These are phyloP conservation scores for Gortyna flavago DNA, from an alignment of 2,888 invertebrate species.

Conservation along the genomic window DNA sequence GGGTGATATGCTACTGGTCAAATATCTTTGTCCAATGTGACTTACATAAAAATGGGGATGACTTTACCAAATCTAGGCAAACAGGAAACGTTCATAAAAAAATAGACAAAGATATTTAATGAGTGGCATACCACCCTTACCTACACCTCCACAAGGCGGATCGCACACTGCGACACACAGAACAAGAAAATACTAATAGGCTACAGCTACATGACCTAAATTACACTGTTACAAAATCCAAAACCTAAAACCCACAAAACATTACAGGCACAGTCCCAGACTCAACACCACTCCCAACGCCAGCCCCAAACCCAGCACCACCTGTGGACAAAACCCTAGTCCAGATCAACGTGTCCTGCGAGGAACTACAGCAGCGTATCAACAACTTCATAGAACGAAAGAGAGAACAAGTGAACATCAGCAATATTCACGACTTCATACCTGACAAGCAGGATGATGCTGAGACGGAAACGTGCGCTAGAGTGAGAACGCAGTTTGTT, in stretches of 20 bases:
- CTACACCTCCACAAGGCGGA: not conserved
- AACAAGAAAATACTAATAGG: not conserved
- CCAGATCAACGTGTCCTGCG: conserved; percentile 92
- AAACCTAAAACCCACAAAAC: not conserved
- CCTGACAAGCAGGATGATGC: conserved; percentile 77
- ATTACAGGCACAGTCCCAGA: conserved; percentile 67
- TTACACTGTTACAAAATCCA: not conserved
- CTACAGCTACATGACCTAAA: not conserved
- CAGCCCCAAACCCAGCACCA: conserved; percentile 53
- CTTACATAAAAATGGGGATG: not conserved
- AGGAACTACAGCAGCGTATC: conserved; percentile 92
- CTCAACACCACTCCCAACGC: conserved; percentile 50
- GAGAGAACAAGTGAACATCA: conserved; percentile 92
- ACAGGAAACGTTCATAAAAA: not conserved
- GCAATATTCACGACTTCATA: conserved; percentile 94
- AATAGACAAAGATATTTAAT: not conserved
- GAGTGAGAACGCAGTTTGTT: conserved; percentile 93
- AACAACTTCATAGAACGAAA: conserved; percentile 94
- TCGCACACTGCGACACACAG: not conserved
- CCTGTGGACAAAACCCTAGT: conserved; percentile 85
- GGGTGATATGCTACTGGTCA: not conserved
- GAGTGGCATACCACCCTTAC: not conserved
- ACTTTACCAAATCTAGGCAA: not conserved
- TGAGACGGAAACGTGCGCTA: conserved; percentile 92
- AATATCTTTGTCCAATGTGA: not conserved